Evolutionary conservation across 2,113 vertebrate species (phyloP).

Genomic region (Bujurquina vittata): DNA sequence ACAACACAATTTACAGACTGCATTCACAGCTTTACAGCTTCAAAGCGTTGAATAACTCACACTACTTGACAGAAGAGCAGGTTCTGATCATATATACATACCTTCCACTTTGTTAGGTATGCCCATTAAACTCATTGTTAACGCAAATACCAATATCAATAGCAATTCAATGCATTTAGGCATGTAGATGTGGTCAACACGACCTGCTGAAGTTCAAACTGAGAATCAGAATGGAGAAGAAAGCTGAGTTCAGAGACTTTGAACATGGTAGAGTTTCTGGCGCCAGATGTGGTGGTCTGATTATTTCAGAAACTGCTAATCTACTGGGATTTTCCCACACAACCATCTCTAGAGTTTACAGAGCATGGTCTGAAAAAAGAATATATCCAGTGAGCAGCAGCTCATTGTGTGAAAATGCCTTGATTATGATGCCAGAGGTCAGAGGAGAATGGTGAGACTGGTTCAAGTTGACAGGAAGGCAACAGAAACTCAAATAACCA

Average conservation of each 20-base stretch:
- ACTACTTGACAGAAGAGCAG: not conserved
- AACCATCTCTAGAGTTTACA: not conserved
- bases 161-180: not conserved
- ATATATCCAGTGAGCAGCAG: not conserved
- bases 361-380: not conserved
- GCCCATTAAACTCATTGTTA: not conserved
- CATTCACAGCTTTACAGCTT: slow-evolving; percentile 14
- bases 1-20: slow-evolving; percentile 14
- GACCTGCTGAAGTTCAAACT: not conserved
- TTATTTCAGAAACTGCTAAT: slow-evolving; percentile 6
- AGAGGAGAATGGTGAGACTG: not conserved
- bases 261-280: not conserved
- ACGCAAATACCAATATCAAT: not conserved
- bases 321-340: not conserved
- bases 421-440: not conserved
- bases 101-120: not conserved
- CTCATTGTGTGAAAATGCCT: not conserved
- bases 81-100: not conserved
- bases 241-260: not conserved
- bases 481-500: not conserved
- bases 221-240: not conserved
- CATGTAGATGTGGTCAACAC: not conserved
- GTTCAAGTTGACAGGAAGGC: not conserved
- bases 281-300: not conserved
- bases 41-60: not conserved